Evolutionary conservation across 2,113 vertebrate species (phyloP).

Genomic region (Hippocampus guttulatus): DNA sequence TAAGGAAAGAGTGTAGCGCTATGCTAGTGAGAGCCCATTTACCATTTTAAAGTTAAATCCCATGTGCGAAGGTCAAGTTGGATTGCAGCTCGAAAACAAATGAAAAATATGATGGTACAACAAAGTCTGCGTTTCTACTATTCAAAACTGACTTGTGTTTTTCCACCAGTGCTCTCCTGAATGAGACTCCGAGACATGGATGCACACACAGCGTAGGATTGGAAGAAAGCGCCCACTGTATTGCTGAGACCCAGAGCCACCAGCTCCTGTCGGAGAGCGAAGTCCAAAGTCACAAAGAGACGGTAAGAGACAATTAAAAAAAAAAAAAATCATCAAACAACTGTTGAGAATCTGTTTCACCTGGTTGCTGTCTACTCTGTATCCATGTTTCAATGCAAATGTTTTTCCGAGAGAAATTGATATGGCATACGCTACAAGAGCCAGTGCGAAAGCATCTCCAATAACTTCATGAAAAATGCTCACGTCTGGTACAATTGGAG

Average conservation of each 20-base stretch:
- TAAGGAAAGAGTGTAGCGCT: too few relatives aligned
- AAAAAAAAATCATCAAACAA: neutral
- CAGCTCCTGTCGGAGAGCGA: conserved; percentile 77
- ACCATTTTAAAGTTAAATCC: too few relatives aligned
- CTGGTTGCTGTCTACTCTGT: conserved; percentile 96
- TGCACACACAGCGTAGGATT: conserved; percentile 86
- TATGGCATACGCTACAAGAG: conserved; percentile 90
- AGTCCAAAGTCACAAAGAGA: neutral
- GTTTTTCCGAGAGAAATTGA: conserved; percentile 94
- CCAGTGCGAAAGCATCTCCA: conserved; percentile 88
- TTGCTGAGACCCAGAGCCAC: conserved; percentile 89
- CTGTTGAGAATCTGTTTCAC: conserved; percentile 56
- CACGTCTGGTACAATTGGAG: conserved; percentile 71
- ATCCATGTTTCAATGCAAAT: conserved; percentile 91
- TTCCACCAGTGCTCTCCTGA: conserved; percentile 91
- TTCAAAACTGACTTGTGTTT: conserved; percentile 72
- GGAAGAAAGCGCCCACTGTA: conserved; percentile 85
- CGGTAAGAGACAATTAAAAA: neutral
- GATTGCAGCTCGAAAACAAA: too few relatives aligned
- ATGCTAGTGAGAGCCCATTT: too few relatives aligned
- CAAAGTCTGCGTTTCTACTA: neutral
- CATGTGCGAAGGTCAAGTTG: too few relatives aligned
- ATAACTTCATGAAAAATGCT: conserved; percentile 74
- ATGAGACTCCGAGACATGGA: conserved; percentile 95
- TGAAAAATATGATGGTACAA: too few relatives aligned